Base-by-base conservation (phyloP, 2,113 vertebrate genomes). In the Dicerorhinus sumatrensis region DNA sequence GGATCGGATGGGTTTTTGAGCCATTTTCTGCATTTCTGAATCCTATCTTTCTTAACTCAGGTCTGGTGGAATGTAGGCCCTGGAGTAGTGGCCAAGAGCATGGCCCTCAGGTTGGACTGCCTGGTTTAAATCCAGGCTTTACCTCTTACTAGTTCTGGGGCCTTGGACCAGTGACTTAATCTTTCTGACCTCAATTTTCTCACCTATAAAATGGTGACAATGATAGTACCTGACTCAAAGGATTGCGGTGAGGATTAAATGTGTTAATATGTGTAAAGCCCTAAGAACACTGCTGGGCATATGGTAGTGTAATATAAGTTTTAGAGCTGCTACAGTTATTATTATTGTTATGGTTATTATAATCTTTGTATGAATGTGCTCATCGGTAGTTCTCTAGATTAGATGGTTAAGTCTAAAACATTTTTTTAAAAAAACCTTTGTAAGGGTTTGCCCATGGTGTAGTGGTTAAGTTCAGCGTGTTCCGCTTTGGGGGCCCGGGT, bases 41-140 rank as follows among this genome's bases (percentile, higher is more conserved):
- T 51, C n/a, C 9, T 42, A 0, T 39, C 36, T 25, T 0, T 33
- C 48, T 75, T 51, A 60, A 25, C 33, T 81, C 72, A 65, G n/a
- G 3, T 17, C 46, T 42, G 21, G 31, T 56, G 10, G 27, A 89
- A 72, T 10, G 13, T 17, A 36, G 51, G 11, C 46, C 75, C 51
- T 33, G 0, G 16, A 48, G 46, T 1, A 0, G 10, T 6, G 42
- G 72, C 81, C 17, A 13, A 21, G 2, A 51, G 14, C 33, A 25
- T 60, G 33, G 42, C 7, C 29, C 33, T 51, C 17, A 17, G 9
- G 9, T 31, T 72, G 73, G 33, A 42, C 42, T 13, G 31, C 67
- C 60, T 89, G 86, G 62, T 48, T 86, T 92, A 39, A 73, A 70
- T 65, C 73, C 27, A 21, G 23, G 46, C 76, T 58, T 48, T 67